Base-by-base conservation (phyloP, 2,797 vertebrate species). In the Gila robusta region DNA sequence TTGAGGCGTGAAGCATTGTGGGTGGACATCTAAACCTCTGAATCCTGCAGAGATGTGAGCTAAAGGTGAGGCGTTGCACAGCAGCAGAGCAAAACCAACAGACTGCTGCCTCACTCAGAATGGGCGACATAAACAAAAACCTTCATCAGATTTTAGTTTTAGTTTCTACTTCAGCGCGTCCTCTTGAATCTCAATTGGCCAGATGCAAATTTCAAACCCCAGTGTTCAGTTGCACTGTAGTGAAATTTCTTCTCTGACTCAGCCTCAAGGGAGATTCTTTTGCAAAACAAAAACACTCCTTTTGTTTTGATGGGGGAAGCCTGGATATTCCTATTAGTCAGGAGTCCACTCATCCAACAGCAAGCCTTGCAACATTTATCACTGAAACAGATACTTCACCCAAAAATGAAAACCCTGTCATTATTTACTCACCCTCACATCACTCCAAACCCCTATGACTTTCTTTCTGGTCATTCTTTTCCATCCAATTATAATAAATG, bases 281-380 rank as follows among this genome's bases (percentile, higher is more conserved):
- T 28, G 26, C 49, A n/a, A 71, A 71, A 79, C 64, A 52, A 70
- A 59, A 78, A 84, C 0, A 6, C 28, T 82, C 23, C 39, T 82
- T 73, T 64, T 44, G 56, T 64, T 70, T 69, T 49, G 44, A 69
- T 23, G 74, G 49, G 62, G 35, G 28, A 79, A 70, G 64, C 64
- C 64, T 62, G 83, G 76, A 78, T 71, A 62, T 62, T 79, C 67
- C 19, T 71, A 79, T 85, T 62, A 71, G 83, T 85, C 76, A 85
- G 8, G 7, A n/a, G 41, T 73, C 47, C 44, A 69, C 80, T 79
- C 16, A 80, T 78, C 62, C 35, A 59, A 62, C 17, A 56, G 35
- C 28, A 70, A 39, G 37, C 11, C 73, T 81, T 41, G 21, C 32
- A 83, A 64, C 37, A 76, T n/a, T 37, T 16, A 44, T 49, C 35